Percentiles rank a stretch among this genome's conserved stretches.
Evolutionary conservation across 1,140 invertebrate genomes (phyloP).

Genomic region (Caerostris extrusa): DNA sequence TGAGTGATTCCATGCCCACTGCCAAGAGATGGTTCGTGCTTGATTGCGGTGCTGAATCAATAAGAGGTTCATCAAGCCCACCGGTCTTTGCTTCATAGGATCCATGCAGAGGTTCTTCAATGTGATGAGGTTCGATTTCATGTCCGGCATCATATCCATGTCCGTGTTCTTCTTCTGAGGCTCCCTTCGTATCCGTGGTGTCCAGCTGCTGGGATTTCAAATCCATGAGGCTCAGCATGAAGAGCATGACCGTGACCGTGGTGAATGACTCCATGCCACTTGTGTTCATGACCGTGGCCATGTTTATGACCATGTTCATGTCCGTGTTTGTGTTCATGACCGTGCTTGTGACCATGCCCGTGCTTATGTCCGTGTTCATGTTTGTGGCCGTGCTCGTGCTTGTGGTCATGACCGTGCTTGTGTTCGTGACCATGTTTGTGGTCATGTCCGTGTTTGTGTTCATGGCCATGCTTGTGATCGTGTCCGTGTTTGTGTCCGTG

Average conservation of each 20-base stretch:
- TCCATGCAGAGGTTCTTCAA: slow-evolving; percentile 13
- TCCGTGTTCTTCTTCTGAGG: not conserved
- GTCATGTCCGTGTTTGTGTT: slow-evolving; percentile 31
- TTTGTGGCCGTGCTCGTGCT: not conserved
- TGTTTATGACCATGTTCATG: slow-evolving; percentile 52
- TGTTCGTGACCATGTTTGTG: slow-evolving; percentile 44
- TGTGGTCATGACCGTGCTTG: slow-evolving; percentile 39
- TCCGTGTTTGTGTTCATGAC: slow-evolving; percentile 18
- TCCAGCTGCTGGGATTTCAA: slow-evolving; percentile 41
- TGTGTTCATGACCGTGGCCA: slow-evolving; percentile 35
- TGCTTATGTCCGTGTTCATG: slow-evolving; percentile 32
- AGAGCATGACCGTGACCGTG: slow-evolving; percentile 52
- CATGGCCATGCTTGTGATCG: slow-evolving; percentile 2
- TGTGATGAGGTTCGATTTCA: slow-evolving; percentile 49
- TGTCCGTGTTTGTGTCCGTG: slow-evolving; percentile 47
- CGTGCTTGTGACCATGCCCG: slow-evolving; percentile 37
- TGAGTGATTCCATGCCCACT: slow-evolving; percentile 67
- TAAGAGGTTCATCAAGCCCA: slow-evolving; percentile 15
- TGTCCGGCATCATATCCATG: slow-evolving; percentile 22
- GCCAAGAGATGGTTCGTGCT: slow-evolving; percentile 35
- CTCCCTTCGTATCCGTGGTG: slow-evolving; percentile 46
- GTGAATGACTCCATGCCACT: not conserved
- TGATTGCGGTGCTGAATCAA: slow-evolving; percentile 50
- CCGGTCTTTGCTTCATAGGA: slow-evolving; percentile 6
- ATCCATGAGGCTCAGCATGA: slow-evolving; percentile 38